Evolutionary conservation across 2,888 invertebrate genomes (phyloP).

Genomic region (Notodonta dromedarius): DNA sequence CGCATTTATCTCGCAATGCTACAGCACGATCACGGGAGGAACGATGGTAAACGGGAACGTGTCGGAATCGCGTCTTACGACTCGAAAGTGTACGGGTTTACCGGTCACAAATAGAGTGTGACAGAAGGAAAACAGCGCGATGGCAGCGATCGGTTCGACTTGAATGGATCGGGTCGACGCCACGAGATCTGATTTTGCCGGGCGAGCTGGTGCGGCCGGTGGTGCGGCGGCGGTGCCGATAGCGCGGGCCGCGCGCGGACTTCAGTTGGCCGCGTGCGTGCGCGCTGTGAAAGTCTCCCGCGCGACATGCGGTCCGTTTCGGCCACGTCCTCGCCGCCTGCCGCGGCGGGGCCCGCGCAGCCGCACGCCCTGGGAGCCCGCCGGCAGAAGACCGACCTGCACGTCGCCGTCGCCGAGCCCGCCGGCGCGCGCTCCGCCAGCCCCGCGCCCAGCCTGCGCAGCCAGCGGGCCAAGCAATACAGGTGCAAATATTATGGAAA

Average conservation of each 20-base stretch:
- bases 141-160: constrained; percentile 72
- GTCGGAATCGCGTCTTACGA: constrained; percentile 41
- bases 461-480: constrained; percentile 80
- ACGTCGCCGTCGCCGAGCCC: constrained; percentile 77
- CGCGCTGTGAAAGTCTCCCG: constrained; percentile 78
- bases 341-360: constrained; percentile 38
- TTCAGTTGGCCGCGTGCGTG: constrained; percentile 79
- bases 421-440: constrained; percentile 66
- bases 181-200: constrained; percentile 77
- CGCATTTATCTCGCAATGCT: constrained; percentile 28
- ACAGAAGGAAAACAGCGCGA: constrained; percentile 73
- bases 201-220: constrained; percentile 65
- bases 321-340: constrained; percentile 48
- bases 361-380: constrained; percentile 74
- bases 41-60: not conserved
- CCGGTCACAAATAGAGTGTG: constrained; percentile 72
- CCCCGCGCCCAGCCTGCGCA: constrained; percentile 83
- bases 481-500: constrained; percentile 58
- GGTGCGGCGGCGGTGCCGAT: constrained; percentile 61
- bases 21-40: not conserved
- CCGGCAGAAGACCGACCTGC: constrained; percentile 83
- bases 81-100: constrained; percentile 38
- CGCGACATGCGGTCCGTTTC: constrained; percentile 72
- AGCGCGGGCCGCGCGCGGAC: constrained; percentile 60
- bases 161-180: constrained; percentile 80